phyloP scores from a whole-genome alignment of 2,797 vertebrate species.

The Peromyscus melanophrys region DNA sequence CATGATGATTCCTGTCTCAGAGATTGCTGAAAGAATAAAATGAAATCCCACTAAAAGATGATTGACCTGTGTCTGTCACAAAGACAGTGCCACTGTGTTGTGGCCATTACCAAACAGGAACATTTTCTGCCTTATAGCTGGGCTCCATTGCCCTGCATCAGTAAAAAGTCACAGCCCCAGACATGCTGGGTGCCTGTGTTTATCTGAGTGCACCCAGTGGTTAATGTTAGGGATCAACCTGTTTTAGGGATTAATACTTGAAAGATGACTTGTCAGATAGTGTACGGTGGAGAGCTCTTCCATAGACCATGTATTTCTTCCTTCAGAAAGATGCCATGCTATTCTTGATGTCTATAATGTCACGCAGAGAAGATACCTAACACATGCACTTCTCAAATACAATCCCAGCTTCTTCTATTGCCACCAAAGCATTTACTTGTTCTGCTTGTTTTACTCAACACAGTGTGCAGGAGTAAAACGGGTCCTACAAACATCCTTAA shows the following conservation, averaged over 20 bases:
- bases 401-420: slow-evolving; percentile 73
- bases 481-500: background rate
- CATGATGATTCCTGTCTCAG: background rate
- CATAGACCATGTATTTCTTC: background rate
- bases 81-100: background rate
- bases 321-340: background rate
- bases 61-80: background rate
- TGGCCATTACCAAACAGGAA: background rate
- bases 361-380: slow-evolving; percentile 5
- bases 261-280: background rate
- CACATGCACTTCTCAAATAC: slow-evolving; percentile 58
- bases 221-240: fast-evolving
- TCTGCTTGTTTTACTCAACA: background rate
- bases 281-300: background rate
- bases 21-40: background rate
- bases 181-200: background rate
- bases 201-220: background rate
- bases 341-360: background rate
- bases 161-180: background rate
- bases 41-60: background rate
- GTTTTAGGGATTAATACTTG: background rate
- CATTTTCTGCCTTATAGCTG: background rate
- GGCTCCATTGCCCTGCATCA: background rate
- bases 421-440: slow-evolving; percentile 72
- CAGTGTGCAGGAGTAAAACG: background rate